Percentiles rank a stretch among this genome's conserved stretches.
Conservation (phyloP, 2,113 vertebrate species). For the Paramormyrops kingsleyae region DNA sequence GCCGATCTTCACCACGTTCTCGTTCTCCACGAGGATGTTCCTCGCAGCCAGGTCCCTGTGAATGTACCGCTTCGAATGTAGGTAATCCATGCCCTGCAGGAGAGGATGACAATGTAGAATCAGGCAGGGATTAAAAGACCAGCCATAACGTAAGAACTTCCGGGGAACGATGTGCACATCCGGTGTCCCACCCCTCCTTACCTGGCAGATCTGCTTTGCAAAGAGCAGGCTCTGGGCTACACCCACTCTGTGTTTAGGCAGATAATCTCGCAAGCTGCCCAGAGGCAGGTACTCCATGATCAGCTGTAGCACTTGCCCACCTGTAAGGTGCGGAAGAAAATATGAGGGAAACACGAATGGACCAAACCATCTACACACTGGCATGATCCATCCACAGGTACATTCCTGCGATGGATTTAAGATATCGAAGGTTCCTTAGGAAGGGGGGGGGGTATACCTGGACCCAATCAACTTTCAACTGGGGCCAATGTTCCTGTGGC, state of each 20-base stretch:
- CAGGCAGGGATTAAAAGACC: neutral
- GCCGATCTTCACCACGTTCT: slow-evolving; percentile 80
- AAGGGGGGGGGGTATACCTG: neutral
- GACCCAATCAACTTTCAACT: neutral
- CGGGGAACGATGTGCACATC: neutral
- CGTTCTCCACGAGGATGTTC: slow-evolving; percentile 82
- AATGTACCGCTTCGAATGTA: slow-evolving; percentile 76
- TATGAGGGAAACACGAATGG: neutral
- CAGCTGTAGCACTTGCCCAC: slow-evolving; percentile 78
- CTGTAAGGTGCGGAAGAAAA: slow-evolving; percentile 44
- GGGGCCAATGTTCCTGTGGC: neutral
- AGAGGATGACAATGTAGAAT: neutral
- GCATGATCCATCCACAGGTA: neutral
- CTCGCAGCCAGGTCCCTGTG: slow-evolving; percentile 85
- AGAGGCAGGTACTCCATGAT: slow-evolving; percentile 91
- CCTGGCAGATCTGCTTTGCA: slow-evolving; percentile 87
- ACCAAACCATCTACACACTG: neutral
- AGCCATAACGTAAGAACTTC: neutral
- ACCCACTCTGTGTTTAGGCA: slow-evolving; percentile 63
- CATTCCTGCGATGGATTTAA: neutral
- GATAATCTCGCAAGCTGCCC: slow-evolving; percentile 82
- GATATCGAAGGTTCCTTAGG: neutral
- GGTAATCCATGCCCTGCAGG: slow-evolving; percentile 85
- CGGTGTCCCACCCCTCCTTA: slow-evolving; percentile 36
- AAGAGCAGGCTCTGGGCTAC: slow-evolving; percentile 74